Evolutionary conservation across 2,113 vertebrate genomes (phyloP), one percentile per base, ranked within the genome.

Genomic region (Grallaria varia): DNA sequence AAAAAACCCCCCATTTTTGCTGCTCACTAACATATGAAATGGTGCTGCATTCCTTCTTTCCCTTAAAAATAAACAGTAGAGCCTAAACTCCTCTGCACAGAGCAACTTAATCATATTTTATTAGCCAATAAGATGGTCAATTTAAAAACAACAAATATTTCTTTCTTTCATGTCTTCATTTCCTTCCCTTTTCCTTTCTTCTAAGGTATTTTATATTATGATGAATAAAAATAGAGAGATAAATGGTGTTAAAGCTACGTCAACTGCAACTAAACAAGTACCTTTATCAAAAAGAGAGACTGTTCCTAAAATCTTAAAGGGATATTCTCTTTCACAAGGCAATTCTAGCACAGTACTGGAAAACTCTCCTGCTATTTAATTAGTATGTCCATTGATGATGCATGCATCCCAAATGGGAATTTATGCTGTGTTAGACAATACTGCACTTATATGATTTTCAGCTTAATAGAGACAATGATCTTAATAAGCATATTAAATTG

Each of bases 401-500:
- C 12, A 73, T 91, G 79, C 62, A 59, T 92, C 79, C 71, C 68
- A 96, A 95, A 90, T 82, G 64, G 62, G 76, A 92, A 90, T 95
- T 97, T 95, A 71, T n/a, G 14, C 58, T 84, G 23, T 76, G n/a
- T 84, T 96, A 88, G 79, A 55, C 87, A 94, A 96, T 96, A 95
- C 81, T 92, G 59, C 75, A 84, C 66, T 90, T 93, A 63, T 7
- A 94, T 78, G 75, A 60, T 93, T 93, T 91, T 88, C 97, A 87
- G 56, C 92, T 93, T 94, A 96, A 96, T 91, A 93, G 76, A 95
- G 95, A 93, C 91, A 92, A 96, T 96, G 59, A 78, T 80, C 81
- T 91, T 96, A 97, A 96, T 96, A 96, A 96, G 76, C 89, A 95
- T 96, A 94, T 96, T 90, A 96, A 97, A 94, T 95, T 95, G 94